Conservation (phyloP, 2,113 vertebrate species). For the Pollimyrus isidori region DNA sequence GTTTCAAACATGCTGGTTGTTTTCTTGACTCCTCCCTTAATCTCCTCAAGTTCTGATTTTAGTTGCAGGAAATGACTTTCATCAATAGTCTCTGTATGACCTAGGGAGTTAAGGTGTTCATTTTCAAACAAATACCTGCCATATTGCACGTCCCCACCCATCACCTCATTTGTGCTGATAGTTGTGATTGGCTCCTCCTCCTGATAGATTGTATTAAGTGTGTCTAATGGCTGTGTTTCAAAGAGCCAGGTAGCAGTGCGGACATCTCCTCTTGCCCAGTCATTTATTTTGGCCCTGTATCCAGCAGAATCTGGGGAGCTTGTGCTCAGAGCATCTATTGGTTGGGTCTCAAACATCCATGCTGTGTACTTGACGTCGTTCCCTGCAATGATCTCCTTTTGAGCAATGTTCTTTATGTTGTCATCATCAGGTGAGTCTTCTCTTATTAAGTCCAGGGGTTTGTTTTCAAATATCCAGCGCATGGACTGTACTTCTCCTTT, state of each 20-base stretch:
- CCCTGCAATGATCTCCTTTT: constrained; percentile 69
- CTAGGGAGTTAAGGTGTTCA: constrained; percentile 63
- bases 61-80: constrained; percentile 67
- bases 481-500: constrained; percentile 74
- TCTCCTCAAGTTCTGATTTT: constrained; percentile 73
- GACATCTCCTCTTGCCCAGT: constrained; percentile 66
- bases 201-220: constrained; percentile 65
- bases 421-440: constrained; percentile 55
- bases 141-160: constrained; percentile 62
- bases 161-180: constrained; percentile 61
- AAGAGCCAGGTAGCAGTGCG: constrained; percentile 65
- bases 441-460: constrained; percentile 69
- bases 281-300: constrained; percentile 58
- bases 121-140: constrained; percentile 76
- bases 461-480: constrained; percentile 77
- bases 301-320: constrained; percentile 41
- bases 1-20: constrained; percentile 74
- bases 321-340: constrained; percentile 54
- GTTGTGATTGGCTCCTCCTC: constrained; percentile 54
- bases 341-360: constrained; percentile 81
- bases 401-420: constrained; percentile 45
- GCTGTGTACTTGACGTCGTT: constrained; percentile 70
- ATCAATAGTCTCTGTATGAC: constrained; percentile 70
- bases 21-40: constrained; percentile 69
- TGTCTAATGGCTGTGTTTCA: constrained; percentile 73